Percentiles rank a stretch among this genome's conserved stretches.
These are phyloP conservation scores for Betta splendens DNA, from an alignment of 2,797 vertebrate species.

Conservation along the genomic window DNA sequence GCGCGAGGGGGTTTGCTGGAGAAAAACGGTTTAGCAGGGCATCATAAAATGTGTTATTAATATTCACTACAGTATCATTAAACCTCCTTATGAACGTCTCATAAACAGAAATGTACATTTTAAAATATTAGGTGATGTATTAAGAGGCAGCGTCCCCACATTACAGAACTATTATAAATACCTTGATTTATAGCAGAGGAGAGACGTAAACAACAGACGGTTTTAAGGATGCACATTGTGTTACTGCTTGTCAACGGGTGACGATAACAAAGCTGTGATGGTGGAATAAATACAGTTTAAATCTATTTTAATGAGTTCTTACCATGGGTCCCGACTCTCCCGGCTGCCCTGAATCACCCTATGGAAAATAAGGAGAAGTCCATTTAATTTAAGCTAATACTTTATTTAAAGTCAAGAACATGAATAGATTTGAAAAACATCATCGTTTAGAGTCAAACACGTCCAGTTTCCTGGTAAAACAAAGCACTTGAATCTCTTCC, in stretches of 20 bases:
- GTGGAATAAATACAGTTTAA: too few relatives aligned
- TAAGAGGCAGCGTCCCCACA: slow-evolving; percentile 12
- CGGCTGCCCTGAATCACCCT: slow-evolving; percentile 92
- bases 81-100: slow-evolving; percentile 35
- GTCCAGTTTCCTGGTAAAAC: slow-evolving; percentile 4
- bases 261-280: too few relatives aligned
- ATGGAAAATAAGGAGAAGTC: slow-evolving; percentile 37
- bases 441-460: not conserved
- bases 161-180: too few relatives aligned
- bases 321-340: slow-evolving; percentile 89
- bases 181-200: too few relatives aligned
- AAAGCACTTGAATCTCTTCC: slow-evolving; percentile 5
- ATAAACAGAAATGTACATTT: slow-evolving; percentile 24
- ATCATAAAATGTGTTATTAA: slow-evolving; percentile 61
- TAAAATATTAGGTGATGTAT: slow-evolving; percentile 16
- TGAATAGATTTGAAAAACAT: slow-evolving; percentile 20
- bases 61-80: slow-evolving; percentile 42
- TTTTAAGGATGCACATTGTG: not conserved
- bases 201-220: not conserved
- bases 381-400: slow-evolving; percentile 26
- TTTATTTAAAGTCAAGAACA: slow-evolving; percentile 1
- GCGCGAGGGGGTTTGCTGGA: slow-evolving; percentile 37
- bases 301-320: slow-evolving; percentile 58
- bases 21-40: slow-evolving; percentile 48
- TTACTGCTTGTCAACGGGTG: not conserved